phyloP scores from a whole-genome alignment of 2,113 vertebrate species.

The Nicator chloris region DNA sequence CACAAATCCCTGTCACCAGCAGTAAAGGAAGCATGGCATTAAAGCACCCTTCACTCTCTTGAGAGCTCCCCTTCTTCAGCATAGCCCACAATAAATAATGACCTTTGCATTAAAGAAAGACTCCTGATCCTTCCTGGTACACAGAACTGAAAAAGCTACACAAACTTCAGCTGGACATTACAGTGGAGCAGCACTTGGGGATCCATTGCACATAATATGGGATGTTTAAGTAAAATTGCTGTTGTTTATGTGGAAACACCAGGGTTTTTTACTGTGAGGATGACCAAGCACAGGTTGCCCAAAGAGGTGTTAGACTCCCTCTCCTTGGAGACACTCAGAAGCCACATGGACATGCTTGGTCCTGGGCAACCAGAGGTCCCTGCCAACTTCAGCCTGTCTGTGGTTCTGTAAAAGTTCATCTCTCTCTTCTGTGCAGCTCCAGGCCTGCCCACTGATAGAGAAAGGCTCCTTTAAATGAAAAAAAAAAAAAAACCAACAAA shows the following conservation, averaged over 20 bases:
- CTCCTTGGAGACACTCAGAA: not conserved
- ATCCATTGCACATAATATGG: not conserved
- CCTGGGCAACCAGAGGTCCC: not conserved
- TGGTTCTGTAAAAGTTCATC: not conserved
- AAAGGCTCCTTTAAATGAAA: not conserved
- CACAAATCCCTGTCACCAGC: not conserved
- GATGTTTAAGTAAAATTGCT: not conserved
- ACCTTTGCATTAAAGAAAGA: not conserved
- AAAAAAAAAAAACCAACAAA: too few species aligned
- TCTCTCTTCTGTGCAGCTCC: not conserved
- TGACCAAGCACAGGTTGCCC: not conserved
- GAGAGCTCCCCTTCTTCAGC: not conserved
- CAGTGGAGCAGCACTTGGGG: not conserved
- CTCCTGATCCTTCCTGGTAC: not conserved
- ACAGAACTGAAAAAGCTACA: not conserved
- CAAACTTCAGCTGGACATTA: not conserved
- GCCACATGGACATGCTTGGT: accelerated
- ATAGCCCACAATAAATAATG: not conserved
- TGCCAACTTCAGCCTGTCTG: not conserved
- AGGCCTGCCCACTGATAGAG: not conserved
- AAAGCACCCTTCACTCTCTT: not conserved
- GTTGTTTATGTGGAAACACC: not conserved
- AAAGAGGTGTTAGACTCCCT: not conserved
- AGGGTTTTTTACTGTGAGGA: not conserved
- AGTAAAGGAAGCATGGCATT: not conserved